Evolutionary conservation across 2,797 vertebrate species (phyloP).

Genomic region (Coccyzus lansbergi): DNA sequence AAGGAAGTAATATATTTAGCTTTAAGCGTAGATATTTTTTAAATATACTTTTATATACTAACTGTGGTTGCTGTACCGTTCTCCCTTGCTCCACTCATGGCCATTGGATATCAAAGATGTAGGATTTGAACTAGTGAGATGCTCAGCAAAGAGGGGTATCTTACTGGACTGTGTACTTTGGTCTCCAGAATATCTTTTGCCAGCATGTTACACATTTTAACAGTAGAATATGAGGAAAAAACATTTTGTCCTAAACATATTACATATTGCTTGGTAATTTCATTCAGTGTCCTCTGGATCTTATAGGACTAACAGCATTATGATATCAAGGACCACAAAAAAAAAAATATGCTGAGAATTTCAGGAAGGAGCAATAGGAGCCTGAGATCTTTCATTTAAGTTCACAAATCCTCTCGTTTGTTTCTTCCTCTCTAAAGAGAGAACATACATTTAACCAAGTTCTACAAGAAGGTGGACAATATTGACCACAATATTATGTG

Average conservation of each 20-base stretch:
- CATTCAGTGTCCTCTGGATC: too few relatives aligned
- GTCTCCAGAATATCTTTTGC: too few relatives aligned
- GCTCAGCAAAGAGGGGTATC: too few relatives aligned
- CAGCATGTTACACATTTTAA: too few relatives aligned
- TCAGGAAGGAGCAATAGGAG: not conserved
- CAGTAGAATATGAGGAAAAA: too few relatives aligned
- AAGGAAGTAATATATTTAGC: not conserved
- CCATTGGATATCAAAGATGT: too few relatives aligned
- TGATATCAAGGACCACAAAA: not conserved
- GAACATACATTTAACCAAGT: not conserved
- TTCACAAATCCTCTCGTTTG: not conserved
- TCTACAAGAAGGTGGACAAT: not conserved
- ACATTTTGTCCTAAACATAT: too few relatives aligned
- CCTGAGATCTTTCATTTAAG: not conserved
- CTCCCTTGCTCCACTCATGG: too few relatives aligned
- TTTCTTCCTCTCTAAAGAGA: not conserved
- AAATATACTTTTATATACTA: not conserved
- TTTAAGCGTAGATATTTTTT: not conserved
- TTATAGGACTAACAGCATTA: not conserved
- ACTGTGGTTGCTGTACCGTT: too few relatives aligned
- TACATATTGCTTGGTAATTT: too few relatives aligned
- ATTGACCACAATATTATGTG: not conserved
- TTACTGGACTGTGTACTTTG: too few relatives aligned
- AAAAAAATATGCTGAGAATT: not conserved
- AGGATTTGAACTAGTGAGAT: too few relatives aligned